A percentile compares a stretch with the other conserved stretches of the same genome.
Evolutionary conservation across 2,797 vertebrate genomes (phyloP).

Genomic region (Babyrousa celebensis): DNA sequence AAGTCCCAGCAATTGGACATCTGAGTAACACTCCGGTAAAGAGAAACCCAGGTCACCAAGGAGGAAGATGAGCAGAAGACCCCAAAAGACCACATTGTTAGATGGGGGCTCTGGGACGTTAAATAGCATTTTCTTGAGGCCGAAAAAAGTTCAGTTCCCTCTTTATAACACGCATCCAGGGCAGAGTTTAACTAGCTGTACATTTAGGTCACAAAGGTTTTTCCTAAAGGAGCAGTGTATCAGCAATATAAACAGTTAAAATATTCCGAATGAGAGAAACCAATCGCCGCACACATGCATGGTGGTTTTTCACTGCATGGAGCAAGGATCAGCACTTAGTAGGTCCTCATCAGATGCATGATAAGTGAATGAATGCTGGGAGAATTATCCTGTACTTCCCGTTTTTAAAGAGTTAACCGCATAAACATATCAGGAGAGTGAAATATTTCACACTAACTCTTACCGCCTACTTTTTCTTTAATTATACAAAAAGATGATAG

Average conservation of each 20-base stretch:
- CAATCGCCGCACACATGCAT: neutral
- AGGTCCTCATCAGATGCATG: neutral
- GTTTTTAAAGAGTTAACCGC: slow-evolving; percentile 79
- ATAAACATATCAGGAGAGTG: slow-evolving; percentile 77
- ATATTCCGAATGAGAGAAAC: slow-evolving; percentile 64
- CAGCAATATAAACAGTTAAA: slow-evolving; percentile 58
- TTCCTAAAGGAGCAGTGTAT: slow-evolving; percentile 32
- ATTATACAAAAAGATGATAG: slow-evolving; percentile 88
- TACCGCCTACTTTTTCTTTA: slow-evolving; percentile 77
- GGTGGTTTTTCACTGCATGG: neutral
- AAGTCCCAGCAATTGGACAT: slow-evolving; percentile 54
- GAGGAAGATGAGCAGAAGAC: neutral
- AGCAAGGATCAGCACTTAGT: neutral
- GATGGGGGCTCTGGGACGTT: neutral
- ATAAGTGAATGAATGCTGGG: slow-evolving; percentile 30
- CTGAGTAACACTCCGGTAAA: slow-evolving; percentile 8
- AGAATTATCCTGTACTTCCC: slow-evolving; percentile 74
- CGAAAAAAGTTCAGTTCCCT: neutral
- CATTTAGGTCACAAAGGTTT: neutral
- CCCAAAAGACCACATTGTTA: neutral
- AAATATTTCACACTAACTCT: slow-evolving; percentile 84
- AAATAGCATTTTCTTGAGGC: neutral
- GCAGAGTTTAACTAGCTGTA: slow-evolving; percentile 44
- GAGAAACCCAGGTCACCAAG: slow-evolving; percentile 13
- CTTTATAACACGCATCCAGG: neutral